Evolutionary conservation across 2,797 vertebrate genomes (phyloP).

Genomic region (Danio kyathit): DNA sequence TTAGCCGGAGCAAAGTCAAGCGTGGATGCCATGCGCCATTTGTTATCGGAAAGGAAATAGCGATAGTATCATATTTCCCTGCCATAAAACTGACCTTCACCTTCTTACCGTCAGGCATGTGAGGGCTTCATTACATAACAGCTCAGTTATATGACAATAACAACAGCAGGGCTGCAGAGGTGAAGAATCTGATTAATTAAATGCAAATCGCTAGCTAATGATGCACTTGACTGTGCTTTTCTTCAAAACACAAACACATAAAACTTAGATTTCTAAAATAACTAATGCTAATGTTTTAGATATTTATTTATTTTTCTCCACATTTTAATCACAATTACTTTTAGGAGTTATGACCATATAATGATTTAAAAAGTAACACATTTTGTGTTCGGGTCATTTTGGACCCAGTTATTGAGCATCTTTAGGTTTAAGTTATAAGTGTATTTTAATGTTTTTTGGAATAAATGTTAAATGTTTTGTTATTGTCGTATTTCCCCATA

Average conservation of each 20-base stretch:
- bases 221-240: not conserved
- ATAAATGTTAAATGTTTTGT: too few species aligned
- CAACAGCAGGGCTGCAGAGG: not conserved
- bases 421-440: too few species aligned
- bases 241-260: not conserved
- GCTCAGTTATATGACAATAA: not conserved
- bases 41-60: constrained; percentile 50
- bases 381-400: too few species aligned
- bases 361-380: too few species aligned
- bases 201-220: not conserved
- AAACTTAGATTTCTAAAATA: too few species aligned
- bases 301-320: too few species aligned
- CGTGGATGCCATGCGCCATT: constrained; percentile 25
- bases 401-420: too few species aligned
- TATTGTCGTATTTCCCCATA: too few species aligned
- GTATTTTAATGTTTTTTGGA: too few species aligned
- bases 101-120: constrained; percentile 43
- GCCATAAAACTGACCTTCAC: constrained; percentile 49
- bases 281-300: too few species aligned
- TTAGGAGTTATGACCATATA: too few species aligned
- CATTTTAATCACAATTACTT: too few species aligned
- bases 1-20: constrained; percentile 46
- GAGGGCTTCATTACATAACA: constrained; percentile 40
- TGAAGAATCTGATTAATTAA: constrained; percentile 3
- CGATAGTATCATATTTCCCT: constrained; percentile 53